Conservation (phyloP, 2,888 invertebrate genomes). For the Nephrotoma guestfalica region DNA sequence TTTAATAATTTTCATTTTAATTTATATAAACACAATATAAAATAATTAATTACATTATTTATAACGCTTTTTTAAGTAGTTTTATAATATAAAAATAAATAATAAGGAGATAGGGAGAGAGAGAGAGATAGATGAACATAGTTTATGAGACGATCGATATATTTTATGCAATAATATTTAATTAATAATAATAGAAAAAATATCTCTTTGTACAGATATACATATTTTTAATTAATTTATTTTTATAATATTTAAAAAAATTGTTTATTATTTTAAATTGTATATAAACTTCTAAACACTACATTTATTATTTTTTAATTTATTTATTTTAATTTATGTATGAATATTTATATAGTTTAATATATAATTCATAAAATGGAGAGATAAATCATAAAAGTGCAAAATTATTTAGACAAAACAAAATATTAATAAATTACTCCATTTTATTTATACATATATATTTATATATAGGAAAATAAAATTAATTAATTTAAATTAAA, state of each 20-base stretch:
- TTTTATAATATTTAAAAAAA: neutral
- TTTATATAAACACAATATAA: neutral
- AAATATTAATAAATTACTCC: neutral
- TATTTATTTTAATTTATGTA: neutral
- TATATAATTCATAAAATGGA: neutral
- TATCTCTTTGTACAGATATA: neutral
- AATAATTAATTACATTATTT: neutral
- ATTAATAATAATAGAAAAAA: neutral
- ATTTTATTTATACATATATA: neutral
- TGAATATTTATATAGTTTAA: neutral
- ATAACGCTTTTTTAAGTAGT: neutral
- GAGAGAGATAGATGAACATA: neutral
- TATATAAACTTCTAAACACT: neutral
- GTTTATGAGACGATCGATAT: neutral
- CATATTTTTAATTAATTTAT: neutral
- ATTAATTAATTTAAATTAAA: neutral
- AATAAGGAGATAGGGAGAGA: neutral
- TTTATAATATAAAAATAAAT: neutral
- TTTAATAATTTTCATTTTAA: neutral
- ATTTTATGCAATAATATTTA: neutral
- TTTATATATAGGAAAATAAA: neutral
- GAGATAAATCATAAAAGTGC: neutral
- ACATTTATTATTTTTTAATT: neutral
- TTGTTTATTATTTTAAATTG: neutral
- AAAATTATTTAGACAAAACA: neutral